Evolutionary conservation across 2,113 vertebrate species (phyloP).

Genomic region (Gasterosteus aculeatus): DNA sequence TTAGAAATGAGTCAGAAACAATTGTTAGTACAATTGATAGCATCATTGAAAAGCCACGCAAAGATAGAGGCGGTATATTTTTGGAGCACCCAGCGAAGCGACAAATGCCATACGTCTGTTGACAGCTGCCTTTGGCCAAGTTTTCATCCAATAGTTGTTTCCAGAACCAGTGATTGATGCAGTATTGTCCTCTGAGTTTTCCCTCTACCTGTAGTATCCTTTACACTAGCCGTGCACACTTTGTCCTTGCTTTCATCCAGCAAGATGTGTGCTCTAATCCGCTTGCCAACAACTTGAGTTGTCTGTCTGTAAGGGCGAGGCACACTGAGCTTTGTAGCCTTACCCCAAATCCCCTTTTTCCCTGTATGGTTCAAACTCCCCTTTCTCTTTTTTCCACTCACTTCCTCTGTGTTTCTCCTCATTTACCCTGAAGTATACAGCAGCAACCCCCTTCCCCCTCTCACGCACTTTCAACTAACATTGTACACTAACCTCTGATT

Average conservation of each 20-base stretch:
- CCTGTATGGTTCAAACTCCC: constrained; percentile 10
- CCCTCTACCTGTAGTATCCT: constrained; percentile 2
- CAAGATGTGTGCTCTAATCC: constrained; percentile 8
- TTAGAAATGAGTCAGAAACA: constrained; percentile 26
- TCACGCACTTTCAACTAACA: background rate
- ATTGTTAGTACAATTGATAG: constrained; percentile 22
- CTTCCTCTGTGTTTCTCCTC: constrained; percentile 25
- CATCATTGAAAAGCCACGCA: constrained; percentile 40
- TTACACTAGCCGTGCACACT: constrained; percentile 6
- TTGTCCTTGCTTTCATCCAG: background rate
- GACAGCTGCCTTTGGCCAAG: constrained; percentile 24
- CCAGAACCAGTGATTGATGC: background rate
- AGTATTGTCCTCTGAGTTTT: background rate
- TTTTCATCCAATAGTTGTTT: constrained; percentile 8
- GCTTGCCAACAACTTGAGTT: constrained; percentile 13
- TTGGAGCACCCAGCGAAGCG: constrained; percentile 16
- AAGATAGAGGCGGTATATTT: constrained; percentile 25
- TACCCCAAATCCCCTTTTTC: background rate
- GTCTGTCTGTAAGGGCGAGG: constrained; percentile 17
- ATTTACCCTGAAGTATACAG: constrained; percentile 30
- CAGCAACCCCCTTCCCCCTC: constrained; percentile 12
- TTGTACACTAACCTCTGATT: background rate
- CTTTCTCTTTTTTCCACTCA: constrained; percentile 41
- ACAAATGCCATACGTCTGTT: constrained; percentile 27
- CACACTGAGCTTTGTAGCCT: constrained; percentile 28